Conservation (phyloP, 2,113 vertebrate species). For the Seriola dumerili region DNA sequence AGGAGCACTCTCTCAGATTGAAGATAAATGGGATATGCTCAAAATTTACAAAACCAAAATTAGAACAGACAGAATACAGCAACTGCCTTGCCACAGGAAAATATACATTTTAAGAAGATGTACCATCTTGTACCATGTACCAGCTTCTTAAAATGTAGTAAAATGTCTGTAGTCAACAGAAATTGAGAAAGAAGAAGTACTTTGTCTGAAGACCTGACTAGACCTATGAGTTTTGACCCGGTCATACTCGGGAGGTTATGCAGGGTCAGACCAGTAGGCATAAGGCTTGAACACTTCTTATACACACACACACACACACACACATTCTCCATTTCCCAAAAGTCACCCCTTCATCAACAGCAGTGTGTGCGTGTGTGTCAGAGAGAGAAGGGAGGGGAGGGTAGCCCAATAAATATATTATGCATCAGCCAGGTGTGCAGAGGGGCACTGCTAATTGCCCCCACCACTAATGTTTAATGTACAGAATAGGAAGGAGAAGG, state of each 20-base stretch:
- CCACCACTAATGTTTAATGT: slow-evolving; percentile 88
- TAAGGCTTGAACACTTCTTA: slow-evolving; percentile 8
- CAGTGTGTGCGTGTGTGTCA: slow-evolving; percentile 27
- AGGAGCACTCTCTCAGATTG: not conserved
- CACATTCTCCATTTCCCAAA: slow-evolving; percentile 44
- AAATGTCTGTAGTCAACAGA: not conserved
- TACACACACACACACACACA: slow-evolving; percentile 11
- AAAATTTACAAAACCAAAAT: not conserved
- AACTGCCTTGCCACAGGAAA: not conserved
- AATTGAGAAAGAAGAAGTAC: not conserved
- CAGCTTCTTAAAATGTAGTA: not conserved
- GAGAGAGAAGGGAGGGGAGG: slow-evolving; percentile 50
- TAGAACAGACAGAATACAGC: not conserved
- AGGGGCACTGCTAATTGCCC: slow-evolving; percentile 84
- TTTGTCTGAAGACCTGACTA: slow-evolving; percentile 15
- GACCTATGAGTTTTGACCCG: slow-evolving; percentile 49
- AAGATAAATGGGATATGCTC: not conserved
- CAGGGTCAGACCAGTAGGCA: slow-evolving; percentile 39
- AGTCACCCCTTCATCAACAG: slow-evolving; percentile 59
- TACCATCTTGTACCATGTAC: too few species aligned
- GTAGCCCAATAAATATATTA: slow-evolving; percentile 83
- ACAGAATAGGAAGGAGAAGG: slow-evolving; percentile 69
- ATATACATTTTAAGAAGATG: too few species aligned
- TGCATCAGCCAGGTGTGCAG: slow-evolving; percentile 84
- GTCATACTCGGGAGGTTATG: slow-evolving; percentile 30